phyloP scores from a whole-genome alignment of 2,113 vertebrate species.

The Spizaetus ornatus region DNA sequence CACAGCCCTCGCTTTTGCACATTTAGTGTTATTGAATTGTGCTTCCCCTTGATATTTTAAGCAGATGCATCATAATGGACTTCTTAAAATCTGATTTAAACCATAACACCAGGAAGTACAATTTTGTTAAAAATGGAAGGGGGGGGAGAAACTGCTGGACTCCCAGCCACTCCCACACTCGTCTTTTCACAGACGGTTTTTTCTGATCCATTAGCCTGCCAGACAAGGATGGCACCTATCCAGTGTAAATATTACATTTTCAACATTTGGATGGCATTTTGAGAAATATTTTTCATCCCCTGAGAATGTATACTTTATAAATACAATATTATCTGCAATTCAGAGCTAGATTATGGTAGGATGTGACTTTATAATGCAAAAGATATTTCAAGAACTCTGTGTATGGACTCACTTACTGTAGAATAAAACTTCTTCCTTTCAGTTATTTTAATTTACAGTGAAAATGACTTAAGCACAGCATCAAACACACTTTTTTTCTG shows the following conservation, averaged over 20 bases:
- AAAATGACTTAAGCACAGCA: background rate
- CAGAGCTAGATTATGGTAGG: background rate
- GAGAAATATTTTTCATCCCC: background rate
- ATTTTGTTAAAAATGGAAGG: conserved; percentile 6
- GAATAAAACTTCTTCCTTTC: background rate
- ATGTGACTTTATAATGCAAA: background rate
- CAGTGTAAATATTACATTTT: conserved; percentile 44
- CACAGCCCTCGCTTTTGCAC: background rate
- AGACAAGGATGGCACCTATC: conserved; percentile 9
- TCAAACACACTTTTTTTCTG: background rate
- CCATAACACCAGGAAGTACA: conserved; percentile 10
- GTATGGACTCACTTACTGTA: background rate
- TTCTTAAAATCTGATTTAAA: conserved; percentile 43
- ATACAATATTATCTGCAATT: background rate
- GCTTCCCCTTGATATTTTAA: conserved; percentile 36
- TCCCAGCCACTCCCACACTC: conserved; percentile 10
- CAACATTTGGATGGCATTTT: conserved; percentile 20
- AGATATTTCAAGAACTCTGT: background rate
- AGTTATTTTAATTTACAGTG: conserved; percentile 4
- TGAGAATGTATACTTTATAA: conserved; percentile 8
- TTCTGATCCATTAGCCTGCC: conserved; percentile 36
- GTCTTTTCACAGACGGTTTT: background rate
- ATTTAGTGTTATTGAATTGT: background rate
- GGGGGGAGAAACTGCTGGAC: background rate
- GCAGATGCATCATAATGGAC: conserved; percentile 19